phyloP scores from a whole-genome alignment of 2,797 vertebrate genomes.

The Enteromius mattozi region DNA sequence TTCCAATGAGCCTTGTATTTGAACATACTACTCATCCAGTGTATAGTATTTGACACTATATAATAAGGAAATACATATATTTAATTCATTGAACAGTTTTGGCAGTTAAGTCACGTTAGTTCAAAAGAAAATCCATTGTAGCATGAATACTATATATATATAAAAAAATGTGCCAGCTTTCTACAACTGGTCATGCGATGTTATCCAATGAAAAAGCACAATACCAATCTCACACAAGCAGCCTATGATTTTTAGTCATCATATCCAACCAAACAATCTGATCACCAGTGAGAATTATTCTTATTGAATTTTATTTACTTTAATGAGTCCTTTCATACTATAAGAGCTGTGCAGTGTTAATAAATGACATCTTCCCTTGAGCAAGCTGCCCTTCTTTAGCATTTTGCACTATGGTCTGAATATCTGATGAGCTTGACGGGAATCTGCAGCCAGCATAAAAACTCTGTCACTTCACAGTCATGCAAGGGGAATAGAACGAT shows the following conservation, averaged over 20 bases:
- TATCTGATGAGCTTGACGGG: background rate
- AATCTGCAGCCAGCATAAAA: slow-evolving; percentile 15
- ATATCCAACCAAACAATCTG: background rate
- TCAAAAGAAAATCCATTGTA: background rate
- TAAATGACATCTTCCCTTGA: background rate
- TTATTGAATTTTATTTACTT: background rate
- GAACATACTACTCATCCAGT: background rate
- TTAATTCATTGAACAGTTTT: background rate
- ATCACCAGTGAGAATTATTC: background rate
- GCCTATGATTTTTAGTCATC: background rate
- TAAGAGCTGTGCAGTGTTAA: background rate
- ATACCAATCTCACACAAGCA: background rate
- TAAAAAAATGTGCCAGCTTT: background rate
- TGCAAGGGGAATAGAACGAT: background rate
- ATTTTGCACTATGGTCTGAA: background rate
- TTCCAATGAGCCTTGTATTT: background rate
- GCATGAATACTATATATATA: background rate
- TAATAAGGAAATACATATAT: background rate
- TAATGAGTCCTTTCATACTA: background rate
- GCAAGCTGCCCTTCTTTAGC: background rate
- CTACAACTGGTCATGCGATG: background rate
- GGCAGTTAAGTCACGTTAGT: background rate
- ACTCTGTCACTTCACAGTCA: slow-evolving; percentile 9
- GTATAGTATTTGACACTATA: background rate
- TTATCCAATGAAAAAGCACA: background rate